These are phyloP conservation scores for Myotis yumanensis DNA, from an alignment of 2,113 vertebrate genomes.

Conservation along the genomic window DNA sequence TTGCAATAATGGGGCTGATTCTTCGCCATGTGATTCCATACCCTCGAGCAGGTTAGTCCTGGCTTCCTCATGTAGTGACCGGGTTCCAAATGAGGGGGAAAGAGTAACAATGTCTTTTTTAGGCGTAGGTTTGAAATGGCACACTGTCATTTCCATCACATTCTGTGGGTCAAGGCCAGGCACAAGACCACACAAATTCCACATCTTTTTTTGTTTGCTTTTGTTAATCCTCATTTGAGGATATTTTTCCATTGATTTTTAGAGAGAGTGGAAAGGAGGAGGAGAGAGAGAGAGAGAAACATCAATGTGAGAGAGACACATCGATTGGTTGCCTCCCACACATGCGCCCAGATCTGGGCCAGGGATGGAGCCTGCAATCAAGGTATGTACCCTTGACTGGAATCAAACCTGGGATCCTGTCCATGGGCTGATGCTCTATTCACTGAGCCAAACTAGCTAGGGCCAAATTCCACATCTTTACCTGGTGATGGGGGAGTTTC, in stretches of 20 bases:
- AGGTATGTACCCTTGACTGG: no score
- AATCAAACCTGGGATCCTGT: no score
- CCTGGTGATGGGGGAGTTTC: background rate
- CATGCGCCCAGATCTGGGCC: no score
- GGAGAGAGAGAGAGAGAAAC: no score
- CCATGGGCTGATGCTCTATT: no score
- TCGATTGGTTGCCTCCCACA: no score
- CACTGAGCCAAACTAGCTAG: no score
- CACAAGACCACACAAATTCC: background rate
- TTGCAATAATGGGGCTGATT: background rate
- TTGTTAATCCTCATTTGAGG: no score
- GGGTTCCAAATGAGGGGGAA: background rate
- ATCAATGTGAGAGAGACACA: no score
- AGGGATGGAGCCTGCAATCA: no score
- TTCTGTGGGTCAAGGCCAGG: background rate
- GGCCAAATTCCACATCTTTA: background rate
- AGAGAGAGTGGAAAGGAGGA: no score
- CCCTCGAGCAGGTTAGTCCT: background rate
- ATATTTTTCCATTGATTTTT: no score
- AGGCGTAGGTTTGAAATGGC: background rate
- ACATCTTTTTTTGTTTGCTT: background rate
- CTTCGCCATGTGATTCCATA: rapidly evolving
- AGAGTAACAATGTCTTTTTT: background rate
- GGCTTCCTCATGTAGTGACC: background rate
- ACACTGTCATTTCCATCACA: background rate